Conservation (phyloP, 2,888 invertebrate species). For the Aphodius sticticus region DNA sequence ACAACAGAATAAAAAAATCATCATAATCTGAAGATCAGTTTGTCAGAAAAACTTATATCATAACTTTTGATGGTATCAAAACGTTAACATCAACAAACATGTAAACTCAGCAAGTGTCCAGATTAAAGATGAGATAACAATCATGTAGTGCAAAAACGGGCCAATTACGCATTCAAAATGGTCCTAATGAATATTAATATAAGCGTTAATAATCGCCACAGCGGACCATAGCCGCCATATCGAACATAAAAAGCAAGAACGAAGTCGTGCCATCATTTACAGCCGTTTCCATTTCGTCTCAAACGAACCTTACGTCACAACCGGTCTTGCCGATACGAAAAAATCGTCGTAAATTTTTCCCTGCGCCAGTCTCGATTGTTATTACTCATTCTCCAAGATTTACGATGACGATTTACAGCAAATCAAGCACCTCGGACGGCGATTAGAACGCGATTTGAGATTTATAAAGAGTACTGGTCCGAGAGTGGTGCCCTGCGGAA, state of each 20-base stretch:
- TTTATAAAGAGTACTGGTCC: not conserved
- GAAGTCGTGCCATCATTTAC: not conserved
- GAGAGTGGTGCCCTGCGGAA: not conserved
- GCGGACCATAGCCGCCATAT: not conserved
- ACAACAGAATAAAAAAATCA: not conserved
- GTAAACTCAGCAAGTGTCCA: not conserved
- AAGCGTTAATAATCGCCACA: not conserved
- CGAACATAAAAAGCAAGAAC: not conserved
- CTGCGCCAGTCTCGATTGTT: not conserved
- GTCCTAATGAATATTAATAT: not conserved
- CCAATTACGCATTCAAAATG: not conserved
- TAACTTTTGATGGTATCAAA: too few relatives aligned
- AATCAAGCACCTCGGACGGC: not conserved
- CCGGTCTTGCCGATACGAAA: not conserved
- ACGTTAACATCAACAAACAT: not conserved
- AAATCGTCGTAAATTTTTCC: slow-evolving; percentile 16
- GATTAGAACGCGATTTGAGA: not conserved
- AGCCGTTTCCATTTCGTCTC: not conserved
- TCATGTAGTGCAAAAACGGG: not conserved
- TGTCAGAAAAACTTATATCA: too few relatives aligned
- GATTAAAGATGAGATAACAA: not conserved
- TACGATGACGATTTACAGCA: not conserved
- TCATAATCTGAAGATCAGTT: not conserved
- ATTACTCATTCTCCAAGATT: not conserved
- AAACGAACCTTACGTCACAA: not conserved